Conservation (phyloP, 2,888 invertebrate genomes). For the Nycteola revayana region DNA sequence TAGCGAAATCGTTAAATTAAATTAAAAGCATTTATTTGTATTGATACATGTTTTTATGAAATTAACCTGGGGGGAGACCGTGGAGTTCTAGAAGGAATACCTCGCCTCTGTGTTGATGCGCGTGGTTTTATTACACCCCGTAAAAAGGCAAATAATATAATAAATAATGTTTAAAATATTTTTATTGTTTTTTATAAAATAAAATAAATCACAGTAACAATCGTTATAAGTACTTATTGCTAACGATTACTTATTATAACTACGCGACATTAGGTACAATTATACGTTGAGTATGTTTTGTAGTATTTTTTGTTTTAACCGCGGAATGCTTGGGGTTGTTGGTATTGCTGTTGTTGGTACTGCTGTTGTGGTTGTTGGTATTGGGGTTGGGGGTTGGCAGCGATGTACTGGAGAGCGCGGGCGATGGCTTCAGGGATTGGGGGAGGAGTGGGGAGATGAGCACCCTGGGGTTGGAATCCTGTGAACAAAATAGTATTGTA, state of each 20-base stretch:
- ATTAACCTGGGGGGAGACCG: too few species aligned
- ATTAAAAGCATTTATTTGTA: too few species aligned
- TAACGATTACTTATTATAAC: conserved; percentile 34
- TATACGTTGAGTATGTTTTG: conserved; percentile 30
- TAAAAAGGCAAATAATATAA: too few species aligned
- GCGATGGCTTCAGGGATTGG: conserved; percentile 83
- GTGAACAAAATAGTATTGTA: conserved; percentile 20
- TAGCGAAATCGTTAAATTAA: too few species aligned
- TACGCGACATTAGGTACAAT: conserved; percentile 35
- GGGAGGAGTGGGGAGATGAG: conserved; percentile 84
- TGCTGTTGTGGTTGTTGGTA: conserved; percentile 56
- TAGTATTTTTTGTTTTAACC: conserved; percentile 42
- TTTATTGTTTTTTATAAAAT: conserved; percentile 51
- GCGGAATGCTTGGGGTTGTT: conserved; percentile 42
- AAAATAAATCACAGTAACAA: conserved; percentile 74
- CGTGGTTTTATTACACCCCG: too few species aligned
- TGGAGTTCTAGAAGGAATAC: too few species aligned
- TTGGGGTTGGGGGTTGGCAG: conserved; percentile 37
- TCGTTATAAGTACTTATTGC: conserved; percentile 43
- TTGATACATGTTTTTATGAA: too few species aligned
- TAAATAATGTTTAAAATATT: too few species aligned
- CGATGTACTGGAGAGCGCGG: conserved; percentile 73
- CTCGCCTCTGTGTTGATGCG: too few species aligned
- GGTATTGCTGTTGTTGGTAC: conserved; percentile 37
- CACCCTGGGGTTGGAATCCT: conserved; percentile 84